Evolutionary conservation across 2,797 vertebrate species (phyloP), one percentile per base, ranked within the genome.

Genomic region (Phrynocephalus guinanensis): DNA sequence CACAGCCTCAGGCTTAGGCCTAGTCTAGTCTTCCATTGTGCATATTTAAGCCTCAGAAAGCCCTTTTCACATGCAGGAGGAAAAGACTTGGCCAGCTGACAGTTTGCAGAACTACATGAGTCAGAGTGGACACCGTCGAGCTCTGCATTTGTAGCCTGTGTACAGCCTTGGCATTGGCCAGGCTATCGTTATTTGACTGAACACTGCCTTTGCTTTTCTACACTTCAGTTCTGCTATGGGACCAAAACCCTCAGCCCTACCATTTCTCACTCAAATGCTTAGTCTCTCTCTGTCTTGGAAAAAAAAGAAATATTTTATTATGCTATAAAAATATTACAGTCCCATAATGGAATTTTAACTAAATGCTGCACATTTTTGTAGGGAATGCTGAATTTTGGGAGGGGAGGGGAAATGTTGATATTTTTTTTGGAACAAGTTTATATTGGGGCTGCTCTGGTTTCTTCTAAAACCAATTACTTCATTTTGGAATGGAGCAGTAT

Each of bases 381-480:
- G 56, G 28, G 50, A 63, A 3, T 18, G 52, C 44, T 52, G 60
- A 6, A 44, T 76, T 33, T n/a, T 22, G 30, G 24, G 50, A 60
- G 52, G 52, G 52, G 52, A 13, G 72, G 26, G 79, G 44, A 80
- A 24, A 24, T 86, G 44, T 38, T 71, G n/a, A 71, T 81, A 82
- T 87, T 52, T 33, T 56, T 87, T 67, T 33, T 56, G 48, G 24
- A 82, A 33, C 44, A 1, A 76, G 24, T 22, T 33, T 76, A 50
- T 67, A 68, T 82, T 82, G 60, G 24, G 22, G n/a, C 7, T 67
- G 38, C 24, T 68, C 71, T 76, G 38, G 71, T 76, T 76, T 75
- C 71, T 30, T 18, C n/a, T 76, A 48, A 87, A 87, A 5, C 60
- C 6, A 63, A 84, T 48, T 66, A 28, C 83, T 84, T 76, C 60